Percentiles rank a stretch among this genome's conserved stretches.
Evolutionary conservation across 2,797 vertebrate genomes (phyloP).

Genomic region (Coracias cyanogaster): DNA sequence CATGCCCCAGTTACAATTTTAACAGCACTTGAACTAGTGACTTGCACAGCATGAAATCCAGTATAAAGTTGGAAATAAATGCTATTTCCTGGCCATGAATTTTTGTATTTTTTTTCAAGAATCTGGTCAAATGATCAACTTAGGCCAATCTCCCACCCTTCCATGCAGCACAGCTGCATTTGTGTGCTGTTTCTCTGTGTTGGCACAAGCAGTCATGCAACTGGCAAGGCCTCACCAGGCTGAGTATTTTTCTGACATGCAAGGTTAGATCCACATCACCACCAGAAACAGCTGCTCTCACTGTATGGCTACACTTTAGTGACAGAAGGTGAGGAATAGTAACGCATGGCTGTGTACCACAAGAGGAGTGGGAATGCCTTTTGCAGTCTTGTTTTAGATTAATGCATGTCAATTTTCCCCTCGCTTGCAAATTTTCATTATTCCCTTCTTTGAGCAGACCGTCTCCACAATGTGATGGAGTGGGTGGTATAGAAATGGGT

Average conservation of each 20-base stretch:
- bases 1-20: neutral
- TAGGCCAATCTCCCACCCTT: neutral
- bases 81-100: neutral
- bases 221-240: neutral
- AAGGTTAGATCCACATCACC: neutral
- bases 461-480: neutral
- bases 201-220: neutral
- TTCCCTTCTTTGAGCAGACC: neutral
- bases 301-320: neutral
- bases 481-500: neutral
- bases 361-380: neutral
- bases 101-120: neutral
- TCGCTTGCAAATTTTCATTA: neutral
- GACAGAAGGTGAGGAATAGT: neutral
- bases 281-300: neutral
- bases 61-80: neutral
- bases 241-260: neutral
- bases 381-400: neutral
- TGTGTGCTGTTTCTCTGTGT: neutral
- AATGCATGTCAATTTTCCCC: neutral
- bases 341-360: accelerated
- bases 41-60: neutral
- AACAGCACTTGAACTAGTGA: neutral
- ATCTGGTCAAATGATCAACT: neutral
- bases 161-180: neutral